Evolutionary conservation across 2,113 vertebrate species (phyloP).

Genomic region (Alethe castanea): DNA sequence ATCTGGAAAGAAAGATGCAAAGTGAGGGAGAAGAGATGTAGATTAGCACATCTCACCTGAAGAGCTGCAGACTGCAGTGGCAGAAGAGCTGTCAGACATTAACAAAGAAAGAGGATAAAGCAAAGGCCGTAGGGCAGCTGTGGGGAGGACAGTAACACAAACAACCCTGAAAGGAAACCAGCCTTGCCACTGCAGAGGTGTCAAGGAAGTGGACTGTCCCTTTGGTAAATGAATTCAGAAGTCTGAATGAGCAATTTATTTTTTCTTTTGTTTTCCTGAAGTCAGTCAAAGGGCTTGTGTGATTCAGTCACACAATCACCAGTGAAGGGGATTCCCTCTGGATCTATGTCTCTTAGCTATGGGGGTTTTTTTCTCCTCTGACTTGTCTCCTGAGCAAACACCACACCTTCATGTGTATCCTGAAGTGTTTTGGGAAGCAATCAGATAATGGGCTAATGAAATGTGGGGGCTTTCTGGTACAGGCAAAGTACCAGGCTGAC

Average conservation of each 20-base stretch:
- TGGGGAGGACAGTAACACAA: neutral
- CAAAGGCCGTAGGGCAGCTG: neutral
- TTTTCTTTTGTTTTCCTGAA: neutral
- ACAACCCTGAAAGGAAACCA: neutral
- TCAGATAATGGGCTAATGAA: neutral
- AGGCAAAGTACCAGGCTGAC: neutral
- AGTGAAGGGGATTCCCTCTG: constrained; percentile 14
- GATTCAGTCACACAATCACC: neutral
- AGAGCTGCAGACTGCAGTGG: neutral
- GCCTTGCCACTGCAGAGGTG: neutral
- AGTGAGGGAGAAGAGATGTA: neutral
- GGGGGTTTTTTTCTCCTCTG: neutral
- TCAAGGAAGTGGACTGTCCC: neutral
- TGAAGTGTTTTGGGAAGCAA: constrained; percentile 30
- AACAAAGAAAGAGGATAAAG: neutral
- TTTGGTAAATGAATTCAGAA: neutral
- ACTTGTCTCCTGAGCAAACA: neutral
- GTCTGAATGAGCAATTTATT: neutral
- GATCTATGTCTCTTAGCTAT: neutral
- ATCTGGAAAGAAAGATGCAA: neutral
- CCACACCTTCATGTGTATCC: neutral
- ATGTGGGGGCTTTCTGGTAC: neutral
- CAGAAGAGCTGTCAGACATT: neutral
- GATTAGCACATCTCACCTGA: neutral
- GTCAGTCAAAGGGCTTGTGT: neutral